Evolutionary conservation across 2,888 invertebrate genomes (phyloP), one percentile per base, ranked within the genome.

Genomic region (Mesoligia furuncula): DNA sequence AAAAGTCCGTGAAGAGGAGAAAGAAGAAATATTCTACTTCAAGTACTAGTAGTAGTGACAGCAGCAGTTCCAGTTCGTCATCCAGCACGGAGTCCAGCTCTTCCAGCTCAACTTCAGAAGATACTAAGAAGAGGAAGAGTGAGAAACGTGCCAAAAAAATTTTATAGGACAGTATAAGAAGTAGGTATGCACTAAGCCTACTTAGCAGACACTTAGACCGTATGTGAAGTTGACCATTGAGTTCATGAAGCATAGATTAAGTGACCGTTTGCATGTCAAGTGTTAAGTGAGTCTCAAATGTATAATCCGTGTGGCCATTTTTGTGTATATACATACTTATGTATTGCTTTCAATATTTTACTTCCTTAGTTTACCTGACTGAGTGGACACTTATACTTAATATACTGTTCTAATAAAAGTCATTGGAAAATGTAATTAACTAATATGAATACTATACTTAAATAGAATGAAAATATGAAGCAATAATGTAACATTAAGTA

Each of bases 91-190:
- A 92, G 31, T 91, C 94, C 51, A 95, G 90, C 83, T 88, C 88
- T 36, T 81, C 93, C 2, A 93, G 91, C 85, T 93, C 95, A n/a
- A 95, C 94, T 85, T 94, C 96, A 39, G 93, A 94, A 75, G 94
- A 94, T 74, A 85, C 87, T 54, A 90, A 89, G 82, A 94, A 89
- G 88, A 94, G 90, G 87, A 91, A 89, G 87, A 85, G n/a, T 83
- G 94, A 90, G 82, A 92, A 90, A 87, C 87, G 69, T 79, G 89
- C 89, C 79, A 93, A 91, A 77, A 93, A 93, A 87, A 93, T 92
- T 81, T 88, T 82, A 89, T 92, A 92, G 85, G 39, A 84, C 39
- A 76, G 66, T 81, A 85, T 61, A 79, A 80, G 75, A 36, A 68
- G 61, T 77, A 67, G 27, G 39, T 39, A 42, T 27, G 42, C 67